Evolutionary conservation across 2,797 vertebrate genomes (phyloP).

Genomic region (Cercopithecus diana): DNA sequence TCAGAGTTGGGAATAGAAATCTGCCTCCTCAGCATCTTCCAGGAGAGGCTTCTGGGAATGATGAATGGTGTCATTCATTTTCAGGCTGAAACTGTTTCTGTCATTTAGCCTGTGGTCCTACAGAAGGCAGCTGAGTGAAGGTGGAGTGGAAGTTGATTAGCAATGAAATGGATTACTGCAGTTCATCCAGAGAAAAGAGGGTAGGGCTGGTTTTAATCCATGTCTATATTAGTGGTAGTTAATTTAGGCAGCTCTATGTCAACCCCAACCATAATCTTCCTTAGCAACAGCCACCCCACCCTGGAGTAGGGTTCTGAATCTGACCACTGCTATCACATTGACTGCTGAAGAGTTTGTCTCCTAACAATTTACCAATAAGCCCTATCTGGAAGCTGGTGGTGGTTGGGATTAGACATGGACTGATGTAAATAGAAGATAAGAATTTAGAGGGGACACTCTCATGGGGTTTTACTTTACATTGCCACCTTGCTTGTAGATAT

Average conservation of each 20-base stretch:
- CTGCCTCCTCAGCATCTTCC: slow-evolving; percentile 39
- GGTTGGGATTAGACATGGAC: background rate
- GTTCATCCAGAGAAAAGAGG: slow-evolving; percentile 27
- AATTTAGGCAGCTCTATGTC: background rate
- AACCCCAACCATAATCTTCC: background rate
- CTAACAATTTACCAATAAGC: slow-evolving; percentile 11
- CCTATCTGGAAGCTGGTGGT: background rate
- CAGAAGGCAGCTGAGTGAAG: slow-evolving; percentile 29
- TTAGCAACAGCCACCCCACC: background rate
- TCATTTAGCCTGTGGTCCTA: slow-evolving; percentile 32
- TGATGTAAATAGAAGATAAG: background rate
- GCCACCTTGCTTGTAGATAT: slow-evolving; percentile 8
- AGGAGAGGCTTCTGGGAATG: background rate
- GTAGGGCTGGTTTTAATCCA: slow-evolving; percentile 20
- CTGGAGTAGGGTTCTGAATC: background rate
- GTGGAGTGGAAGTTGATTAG: slow-evolving; percentile 47
- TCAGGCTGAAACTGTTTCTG: slow-evolving; percentile 28
- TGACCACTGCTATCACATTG: background rate
- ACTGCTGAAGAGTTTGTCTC: background rate
- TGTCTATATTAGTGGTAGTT: slow-evolving; percentile 59
- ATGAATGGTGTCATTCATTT: slow-evolving; percentile 27
- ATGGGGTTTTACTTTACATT: slow-evolving; percentile 7
- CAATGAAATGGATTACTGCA: slow-evolving; percentile 40
- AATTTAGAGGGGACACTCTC: background rate
- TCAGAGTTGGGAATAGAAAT: background rate